Conservation (phyloP, 1,140 invertebrate genomes). For the Drosophila ficusphila region DNA sequence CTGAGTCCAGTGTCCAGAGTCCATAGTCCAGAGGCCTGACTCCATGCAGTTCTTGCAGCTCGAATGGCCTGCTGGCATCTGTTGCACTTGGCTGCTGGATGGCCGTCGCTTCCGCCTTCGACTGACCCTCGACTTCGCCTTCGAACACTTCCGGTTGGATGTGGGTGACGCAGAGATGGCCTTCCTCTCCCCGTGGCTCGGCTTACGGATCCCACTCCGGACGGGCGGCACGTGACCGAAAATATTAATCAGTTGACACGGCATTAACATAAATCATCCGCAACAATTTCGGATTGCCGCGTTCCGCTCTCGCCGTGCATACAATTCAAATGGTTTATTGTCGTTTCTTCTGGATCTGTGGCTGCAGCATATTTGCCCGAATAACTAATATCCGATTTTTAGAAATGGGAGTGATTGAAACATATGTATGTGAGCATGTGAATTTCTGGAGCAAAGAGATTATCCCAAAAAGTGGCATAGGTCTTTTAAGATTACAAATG, state of each 20-base stretch:
- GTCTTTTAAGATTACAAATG: conserved; percentile 4
- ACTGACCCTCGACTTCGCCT: conserved; percentile 51
- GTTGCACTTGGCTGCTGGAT: conserved; percentile 50
- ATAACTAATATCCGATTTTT: conserved; percentile 3
- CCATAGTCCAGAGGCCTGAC: too few species aligned
- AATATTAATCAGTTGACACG: conserved; percentile 82
- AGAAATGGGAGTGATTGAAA: conserved; percentile 13
- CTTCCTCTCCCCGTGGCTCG: conserved; percentile 43
- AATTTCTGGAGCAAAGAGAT: conserved; percentile 5
- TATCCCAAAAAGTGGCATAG: too few species aligned
- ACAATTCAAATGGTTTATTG: conserved; percentile 47
- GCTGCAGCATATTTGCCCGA: conserved; percentile 15
- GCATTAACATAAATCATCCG: conserved; percentile 82
- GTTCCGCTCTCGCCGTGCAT: conserved; percentile 28
- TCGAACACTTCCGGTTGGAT: conserved; percentile 36
- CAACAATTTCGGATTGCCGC: conserved; percentile 67
- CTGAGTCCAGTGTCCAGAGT: not conserved
- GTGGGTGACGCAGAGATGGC: conserved; percentile 48
- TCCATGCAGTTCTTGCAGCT: conserved; percentile 30
- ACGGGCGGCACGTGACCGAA: conserved; percentile 77
- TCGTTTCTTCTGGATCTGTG: conserved; percentile 45
- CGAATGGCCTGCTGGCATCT: conserved; percentile 56
- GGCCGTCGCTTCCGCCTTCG: not conserved
- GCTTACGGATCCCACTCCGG: conserved; percentile 44
- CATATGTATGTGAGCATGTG: not conserved